Conservation (phyloP, 2,888 invertebrate species). For the Hartigia nigra region DNA sequence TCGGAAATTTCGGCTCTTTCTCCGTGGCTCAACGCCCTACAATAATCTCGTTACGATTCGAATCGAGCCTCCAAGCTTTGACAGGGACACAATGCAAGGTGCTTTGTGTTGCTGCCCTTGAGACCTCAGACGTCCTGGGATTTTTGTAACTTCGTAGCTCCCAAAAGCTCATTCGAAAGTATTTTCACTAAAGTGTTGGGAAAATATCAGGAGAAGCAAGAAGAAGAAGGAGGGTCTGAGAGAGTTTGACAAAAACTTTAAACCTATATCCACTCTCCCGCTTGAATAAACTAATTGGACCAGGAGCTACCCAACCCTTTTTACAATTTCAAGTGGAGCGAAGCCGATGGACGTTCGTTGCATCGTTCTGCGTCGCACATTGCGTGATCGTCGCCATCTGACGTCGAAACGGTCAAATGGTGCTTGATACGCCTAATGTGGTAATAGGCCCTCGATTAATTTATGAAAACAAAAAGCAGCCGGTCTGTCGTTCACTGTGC, state of each 20-base stretch:
- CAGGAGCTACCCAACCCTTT: neutral
- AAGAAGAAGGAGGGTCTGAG: neutral
- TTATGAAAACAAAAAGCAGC: slow-evolving; percentile 47
- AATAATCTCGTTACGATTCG: slow-evolving; percentile 62
- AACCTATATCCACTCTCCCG: neutral
- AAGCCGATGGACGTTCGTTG: slow-evolving; percentile 1
- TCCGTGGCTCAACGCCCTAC: slow-evolving; percentile 58
- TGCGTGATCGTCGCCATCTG: slow-evolving; percentile 36
- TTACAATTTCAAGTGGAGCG: neutral
- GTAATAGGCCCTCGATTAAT: slow-evolving; percentile 55
- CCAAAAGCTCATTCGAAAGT: slow-evolving; percentile 43
- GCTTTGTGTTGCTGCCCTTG: slow-evolving; percentile 48
- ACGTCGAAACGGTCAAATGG: slow-evolving; percentile 25
- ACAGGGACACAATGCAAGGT: slow-evolving; percentile 60
- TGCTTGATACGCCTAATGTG: slow-evolving; percentile 42
- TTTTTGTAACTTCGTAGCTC: slow-evolving; percentile 33
- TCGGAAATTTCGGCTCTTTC: slow-evolving; percentile 33
- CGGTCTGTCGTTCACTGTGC: slow-evolving; percentile 21
- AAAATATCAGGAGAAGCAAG: slow-evolving; percentile 48
- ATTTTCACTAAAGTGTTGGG: slow-evolving; percentile 47
- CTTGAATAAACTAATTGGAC: neutral
- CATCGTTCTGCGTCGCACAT: slow-evolving; percentile 25
- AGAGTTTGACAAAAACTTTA: neutral
- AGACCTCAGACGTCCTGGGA: slow-evolving; percentile 42
- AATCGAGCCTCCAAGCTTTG: slow-evolving; percentile 51